Base-by-base conservation (phyloP, 2,113 vertebrate genomes). In the Peromyscus maniculatus region DNA sequence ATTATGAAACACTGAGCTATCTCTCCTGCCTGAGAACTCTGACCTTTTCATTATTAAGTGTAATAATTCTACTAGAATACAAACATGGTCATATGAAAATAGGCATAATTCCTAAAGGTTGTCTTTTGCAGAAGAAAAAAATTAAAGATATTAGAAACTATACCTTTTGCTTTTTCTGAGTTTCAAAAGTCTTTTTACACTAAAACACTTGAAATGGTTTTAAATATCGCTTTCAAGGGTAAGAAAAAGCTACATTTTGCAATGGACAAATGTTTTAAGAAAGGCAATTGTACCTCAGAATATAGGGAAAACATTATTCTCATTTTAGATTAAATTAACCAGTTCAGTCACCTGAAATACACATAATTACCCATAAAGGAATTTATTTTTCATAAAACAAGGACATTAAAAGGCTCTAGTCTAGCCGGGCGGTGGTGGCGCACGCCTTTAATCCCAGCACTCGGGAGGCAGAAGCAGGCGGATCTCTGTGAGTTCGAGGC, bases 311-410 rank as follows among this genome's bases (percentile, higher is more conserved):
- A 6, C 16, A 69, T 79, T 36, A 57, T 31, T 87, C 7, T 87
- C 52, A 91, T n/a, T 19, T 69, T 17, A 57, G 21, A 77, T 49
- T 82, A 67, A 71, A 91, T 21, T 39, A 74, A 91, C 39, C 93
- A 96, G 57, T 91, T 92, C n/a, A 89, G 64, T 77, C 36, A n/a
- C 33, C 80, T 92, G 17, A 93, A 97, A 74, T 93, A 77, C 0
- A 33, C 28, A 72, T 46, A 95, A 92, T 84, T 86, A 84, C 3
- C 74, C n/a, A 21, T 74, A 74, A 26, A 91, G 88, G 83, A 66
- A n/a, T 78, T 64, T 69, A 11, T 26, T 88, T 80, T 89, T 75
- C 4, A 59, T 49, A 89, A 82, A 94, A 86, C 7, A 91, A 46
- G 8, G 12, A 43, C 7, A 84, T 72, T 80, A 21, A 55, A 80